phyloP scores from a whole-genome alignment of 2,888 invertebrate species.

The Morpho achilles region DNA sequence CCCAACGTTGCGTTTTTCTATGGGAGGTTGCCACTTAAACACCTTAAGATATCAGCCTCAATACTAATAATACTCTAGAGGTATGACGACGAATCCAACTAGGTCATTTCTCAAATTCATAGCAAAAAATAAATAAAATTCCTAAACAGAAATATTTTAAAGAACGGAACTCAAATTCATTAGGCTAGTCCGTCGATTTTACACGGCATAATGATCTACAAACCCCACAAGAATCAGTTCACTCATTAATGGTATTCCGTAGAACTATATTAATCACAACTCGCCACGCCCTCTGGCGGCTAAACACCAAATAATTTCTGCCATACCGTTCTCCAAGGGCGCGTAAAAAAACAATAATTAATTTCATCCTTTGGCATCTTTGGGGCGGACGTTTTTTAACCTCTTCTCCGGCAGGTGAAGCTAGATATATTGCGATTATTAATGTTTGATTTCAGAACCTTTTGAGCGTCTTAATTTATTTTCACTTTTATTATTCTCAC shows the following conservation, averaged over 20 bases:
- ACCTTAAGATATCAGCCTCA: no score
- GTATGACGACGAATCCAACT: no score
- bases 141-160: constrained; percentile 14
- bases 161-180: constrained; percentile 24
- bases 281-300: constrained; percentile 67
- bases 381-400: constrained; percentile 46
- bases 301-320: constrained; percentile 77
- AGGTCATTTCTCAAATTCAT: neutral
- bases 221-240: constrained; percentile 37
- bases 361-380: constrained; percentile 66
- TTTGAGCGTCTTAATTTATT: constrained; percentile 34
- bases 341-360: constrained; percentile 66
- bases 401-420: constrained; percentile 53
- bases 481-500: constrained; percentile 23
- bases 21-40: no score
- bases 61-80: no score
- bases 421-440: constrained; percentile 50
- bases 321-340: constrained; percentile 59
- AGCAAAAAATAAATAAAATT: constrained; percentile 13
- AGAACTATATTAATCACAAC: constrained; percentile 74
- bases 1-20: no score
- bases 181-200: constrained; percentile 20
- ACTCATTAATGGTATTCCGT: constrained; percentile 71
- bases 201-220: constrained; percentile 27
- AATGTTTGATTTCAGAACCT: constrained; percentile 32